Base-by-base conservation (phyloP, 2,888 invertebrate genomes). In the Papilio elwesi region DNA sequence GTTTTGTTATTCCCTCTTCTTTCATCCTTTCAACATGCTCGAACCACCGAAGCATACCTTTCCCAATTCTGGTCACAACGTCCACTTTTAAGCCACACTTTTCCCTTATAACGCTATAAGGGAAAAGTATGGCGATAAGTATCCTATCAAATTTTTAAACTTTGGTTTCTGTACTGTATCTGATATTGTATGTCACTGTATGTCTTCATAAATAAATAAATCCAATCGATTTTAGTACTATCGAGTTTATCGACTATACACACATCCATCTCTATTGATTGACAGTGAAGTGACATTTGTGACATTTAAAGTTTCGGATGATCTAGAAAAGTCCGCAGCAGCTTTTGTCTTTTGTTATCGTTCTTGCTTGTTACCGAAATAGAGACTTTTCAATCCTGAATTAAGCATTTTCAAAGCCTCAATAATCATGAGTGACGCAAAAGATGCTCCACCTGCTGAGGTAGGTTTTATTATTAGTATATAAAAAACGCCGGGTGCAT, bases 371-470 rank as follows among this genome's bases (percentile, higher is more conserved):
- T 68, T 63, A 74, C 12, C 47, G 67, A 74, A 70, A 74, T 74
- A 68, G 48, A 64, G 7, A 36, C 49, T 48, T 43, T 62, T 63
- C 57, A 53, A 15, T 38, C n/a, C 15, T 65, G 3, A 47, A 52
- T 26, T 51, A 62, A 12, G 13, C n/a, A 59, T 57, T 66, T 43
- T 36, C 12, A 43, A n/a, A 51, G 10, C 36, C 38, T 65, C 15
- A 70, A 11, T 36, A 71, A 71, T 63, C 15, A 78, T 78, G 78
- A 71, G 71, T 63, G 78, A 76, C 57, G 67, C 65, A 11, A 77
- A 74, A 59, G 73, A 76, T 64, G 66, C 65, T 16, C 16, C 74
- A 0, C 49, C 70, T 12, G 66, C 64, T 1, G 73, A 76, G 71
- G 77, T 76, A 36, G 52, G 72, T 66, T 65, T n/a, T 47, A n/a